A percentile compares a stretch with the other conserved stretches of the same genome.
phyloP scores from a whole-genome alignment of 2,113 vertebrate species.

The Corythoichthys intestinalis region DNA sequence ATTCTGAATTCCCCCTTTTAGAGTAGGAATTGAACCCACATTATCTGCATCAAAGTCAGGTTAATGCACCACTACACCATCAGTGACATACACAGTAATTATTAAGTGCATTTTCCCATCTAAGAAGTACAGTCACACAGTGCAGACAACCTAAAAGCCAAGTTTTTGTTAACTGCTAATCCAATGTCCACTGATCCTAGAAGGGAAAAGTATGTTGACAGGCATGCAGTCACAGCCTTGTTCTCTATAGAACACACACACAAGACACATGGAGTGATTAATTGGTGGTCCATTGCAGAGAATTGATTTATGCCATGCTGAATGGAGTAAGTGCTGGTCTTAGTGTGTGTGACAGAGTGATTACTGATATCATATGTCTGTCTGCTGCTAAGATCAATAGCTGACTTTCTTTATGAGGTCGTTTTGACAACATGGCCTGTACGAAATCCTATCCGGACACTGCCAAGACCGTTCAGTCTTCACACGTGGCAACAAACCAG shows the following conservation, averaged over 20 bases:
- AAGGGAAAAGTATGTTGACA: constrained; percentile 16
- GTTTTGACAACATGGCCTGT: constrained; percentile 47
- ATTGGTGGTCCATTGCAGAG: constrained; percentile 30
- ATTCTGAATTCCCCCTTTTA: too few relatives aligned
- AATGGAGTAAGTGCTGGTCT: constrained; percentile 15
- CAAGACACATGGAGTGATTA: constrained; percentile 36
- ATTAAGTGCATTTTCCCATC: too few relatives aligned
- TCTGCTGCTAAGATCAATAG: constrained; percentile 55
- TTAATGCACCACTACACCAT: too few relatives aligned
- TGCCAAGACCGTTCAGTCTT: constrained; percentile 8
- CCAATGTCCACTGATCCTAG: neutral
- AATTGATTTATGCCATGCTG: constrained; percentile 45
- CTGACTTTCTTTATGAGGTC: constrained; percentile 57
- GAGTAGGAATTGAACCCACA: too few relatives aligned
- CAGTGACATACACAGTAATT: too few relatives aligned
- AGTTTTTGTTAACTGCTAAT: neutral
- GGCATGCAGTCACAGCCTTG: constrained; percentile 1
- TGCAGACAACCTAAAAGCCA: too few relatives aligned
- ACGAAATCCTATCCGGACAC: constrained; percentile 30
- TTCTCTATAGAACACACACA: neutral
- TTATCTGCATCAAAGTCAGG: too few relatives aligned
- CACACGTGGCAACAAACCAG: constrained; percentile 16
- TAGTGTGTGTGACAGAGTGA: constrained; percentile 22
- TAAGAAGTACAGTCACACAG: too few relatives aligned
- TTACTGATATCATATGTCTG: constrained; percentile 55